phyloP scores from a whole-genome alignment of 2,113 vertebrate genomes.

The Merops nubicus region DNA sequence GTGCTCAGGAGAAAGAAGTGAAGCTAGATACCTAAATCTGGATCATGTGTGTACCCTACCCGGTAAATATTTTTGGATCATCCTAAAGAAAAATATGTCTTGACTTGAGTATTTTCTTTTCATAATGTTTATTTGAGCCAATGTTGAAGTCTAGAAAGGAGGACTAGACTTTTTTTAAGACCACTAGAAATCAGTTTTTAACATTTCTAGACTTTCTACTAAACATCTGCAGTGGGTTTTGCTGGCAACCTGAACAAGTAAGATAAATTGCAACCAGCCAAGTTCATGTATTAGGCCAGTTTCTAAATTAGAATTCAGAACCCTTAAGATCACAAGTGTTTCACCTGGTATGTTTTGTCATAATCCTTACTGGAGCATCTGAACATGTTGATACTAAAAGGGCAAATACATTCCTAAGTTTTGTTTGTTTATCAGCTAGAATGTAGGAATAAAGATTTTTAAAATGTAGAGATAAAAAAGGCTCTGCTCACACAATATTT shows the following conservation, averaged over 20 bases:
- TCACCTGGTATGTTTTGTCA: neutral
- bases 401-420: neutral
- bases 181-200: neutral
- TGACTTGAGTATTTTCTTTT: neutral
- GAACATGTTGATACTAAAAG: neutral
- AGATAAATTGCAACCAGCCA: neutral
- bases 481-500: neutral
- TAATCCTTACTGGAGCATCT: neutral
- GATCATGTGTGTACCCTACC: neutral
- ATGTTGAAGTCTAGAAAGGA: neutral
- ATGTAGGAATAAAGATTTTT: neutral
- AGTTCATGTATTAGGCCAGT: neutral
- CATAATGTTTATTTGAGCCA: neutral
- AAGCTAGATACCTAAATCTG: neutral
- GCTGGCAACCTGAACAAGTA: neutral
- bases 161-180: neutral
- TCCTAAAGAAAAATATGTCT: neutral
- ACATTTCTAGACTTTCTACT: neutral
- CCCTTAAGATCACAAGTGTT: neutral
- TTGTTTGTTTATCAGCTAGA: neutral
- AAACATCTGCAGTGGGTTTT: neutral
- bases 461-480: neutral
- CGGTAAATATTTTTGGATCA: neutral
- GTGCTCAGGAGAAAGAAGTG: neutral
- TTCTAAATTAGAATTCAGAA: neutral